Evolutionary conservation across 1,140 invertebrate genomes (phyloP).

Genomic region (Sarcophaga bullata): DNA sequence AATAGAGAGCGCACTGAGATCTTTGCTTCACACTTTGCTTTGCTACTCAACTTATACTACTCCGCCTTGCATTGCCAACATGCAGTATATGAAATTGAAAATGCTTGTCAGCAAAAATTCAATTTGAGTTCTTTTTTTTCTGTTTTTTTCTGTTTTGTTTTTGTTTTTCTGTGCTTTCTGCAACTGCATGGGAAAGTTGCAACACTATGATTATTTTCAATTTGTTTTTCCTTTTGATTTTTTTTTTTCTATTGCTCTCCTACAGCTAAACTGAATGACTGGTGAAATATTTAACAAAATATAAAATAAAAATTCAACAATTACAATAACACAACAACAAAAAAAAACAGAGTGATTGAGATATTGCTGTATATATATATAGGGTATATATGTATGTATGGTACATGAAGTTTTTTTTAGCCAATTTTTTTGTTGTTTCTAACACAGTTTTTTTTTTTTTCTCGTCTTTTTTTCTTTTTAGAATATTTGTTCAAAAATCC

Average conservation of each 20-base stretch:
- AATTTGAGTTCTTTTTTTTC: not conserved
- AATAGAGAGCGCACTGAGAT: too few species aligned
- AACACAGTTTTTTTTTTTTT: not conserved
- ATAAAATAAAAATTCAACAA: not conserved
- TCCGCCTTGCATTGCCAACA: not conserved
- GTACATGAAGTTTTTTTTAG: not conserved
- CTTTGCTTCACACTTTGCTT: not conserved
- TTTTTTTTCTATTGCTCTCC: not conserved
- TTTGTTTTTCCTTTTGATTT: not conserved
- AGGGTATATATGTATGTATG: too few species aligned
- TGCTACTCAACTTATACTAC: too few species aligned
- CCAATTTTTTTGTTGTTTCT: not conserved
- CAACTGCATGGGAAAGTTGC: not conserved
- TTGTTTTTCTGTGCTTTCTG: too few species aligned
- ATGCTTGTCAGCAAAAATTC: constrained; percentile 26
- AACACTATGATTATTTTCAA: not conserved
- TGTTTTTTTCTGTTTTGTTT: too few species aligned
- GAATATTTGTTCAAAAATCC: not conserved
- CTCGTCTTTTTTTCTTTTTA: too few species aligned
- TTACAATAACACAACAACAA: not conserved
- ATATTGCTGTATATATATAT: not conserved
- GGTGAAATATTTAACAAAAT: constrained; percentile 2
- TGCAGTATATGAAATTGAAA: constrained; percentile 17
- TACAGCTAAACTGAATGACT: not conserved
- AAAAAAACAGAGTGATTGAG: not conserved